Conservation (phyloP, 2,113 vertebrate species). For the Misgurnus anguillicaudatus region DNA sequence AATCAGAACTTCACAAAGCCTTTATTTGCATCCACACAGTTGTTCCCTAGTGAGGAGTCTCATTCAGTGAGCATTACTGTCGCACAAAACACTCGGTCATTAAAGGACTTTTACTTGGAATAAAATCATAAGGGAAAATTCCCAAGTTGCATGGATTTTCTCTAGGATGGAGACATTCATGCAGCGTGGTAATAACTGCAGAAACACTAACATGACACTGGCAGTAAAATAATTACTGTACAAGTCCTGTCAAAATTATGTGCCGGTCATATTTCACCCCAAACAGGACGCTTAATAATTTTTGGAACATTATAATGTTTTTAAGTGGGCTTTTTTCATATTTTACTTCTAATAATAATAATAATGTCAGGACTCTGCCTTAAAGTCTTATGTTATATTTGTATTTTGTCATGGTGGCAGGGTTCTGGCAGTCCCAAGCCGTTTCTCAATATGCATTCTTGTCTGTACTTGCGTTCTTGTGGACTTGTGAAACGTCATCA, state of each 20-base stretch:
- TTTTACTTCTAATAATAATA: too few relatives aligned
- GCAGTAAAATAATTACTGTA: not conserved
- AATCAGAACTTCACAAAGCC: conserved; percentile 28
- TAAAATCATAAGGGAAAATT: not conserved
- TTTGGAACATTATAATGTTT: too few relatives aligned
- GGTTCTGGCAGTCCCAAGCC: too few relatives aligned
- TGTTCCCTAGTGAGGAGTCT: conserved; percentile 12
- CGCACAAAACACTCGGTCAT: conserved; percentile 12
- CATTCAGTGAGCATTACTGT: conserved; percentile 15
- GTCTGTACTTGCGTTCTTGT: too few relatives aligned
- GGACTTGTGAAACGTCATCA: too few relatives aligned
- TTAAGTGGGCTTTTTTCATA: too few relatives aligned
- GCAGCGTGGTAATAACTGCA: conserved; percentile 40
- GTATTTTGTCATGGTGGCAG: too few relatives aligned
- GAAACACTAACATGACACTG: not conserved
- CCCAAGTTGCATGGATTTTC: not conserved
- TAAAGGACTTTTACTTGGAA: not conserved
- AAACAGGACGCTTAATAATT: too few relatives aligned
- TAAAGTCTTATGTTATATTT: too few relatives aligned
- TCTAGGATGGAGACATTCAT: not conserved
- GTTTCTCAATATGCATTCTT: too few relatives aligned
- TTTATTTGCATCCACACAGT: conserved; percentile 31
- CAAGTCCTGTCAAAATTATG: not conserved
- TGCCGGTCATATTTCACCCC: too few relatives aligned
- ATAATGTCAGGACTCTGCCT: too few relatives aligned